Base-by-base conservation (phyloP, 2,797 vertebrate genomes). In the Dipus sagitta region DNA sequence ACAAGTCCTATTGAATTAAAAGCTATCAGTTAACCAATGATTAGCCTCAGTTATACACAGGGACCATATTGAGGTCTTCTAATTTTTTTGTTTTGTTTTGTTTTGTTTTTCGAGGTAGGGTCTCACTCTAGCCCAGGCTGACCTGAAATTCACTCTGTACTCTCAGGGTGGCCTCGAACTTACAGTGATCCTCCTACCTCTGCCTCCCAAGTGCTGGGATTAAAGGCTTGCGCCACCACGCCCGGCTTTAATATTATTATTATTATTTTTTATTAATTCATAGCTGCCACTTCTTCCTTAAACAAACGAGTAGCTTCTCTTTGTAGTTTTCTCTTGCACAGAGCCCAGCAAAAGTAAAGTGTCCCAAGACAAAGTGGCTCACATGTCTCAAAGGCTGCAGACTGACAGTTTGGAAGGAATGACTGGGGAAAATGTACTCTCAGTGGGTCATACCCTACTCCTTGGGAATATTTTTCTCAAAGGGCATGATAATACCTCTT, bases 371-470 rank as follows among this genome's bases (percentile, higher is more conserved):
- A 65, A 91, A 38, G 30, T 34, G 13, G 60, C 24, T 10, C 15
- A 54, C 42, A 62, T 86, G 14, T 32, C 28, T 89, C 67, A 75
- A 65, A 68, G 32, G 34, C 34, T 76, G 5, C 14, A 71, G 32
- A 93, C 13, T 52, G 32, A 23, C 86, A 92, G 67, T 93, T 90
- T 77, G 30, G 75, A 2, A 23, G 67, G 32, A 74, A 88, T 17
- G 17, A 14, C 26, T 88, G 68, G 62, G 13, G 76, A 64, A 76
- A 72, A 47, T 38, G 21, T 28, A 21, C 30, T 74, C 3, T 64
- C 18, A 1, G 8, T 38, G 14, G 7, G 34, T 38, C n/a, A 18
- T 83, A 94, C 70, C 2, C 14, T 7, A 77, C 24, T 71, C 11
- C 42, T 86, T 58, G 34, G 78, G 91, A 68, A 70, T 21, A n/a